phyloP scores from a whole-genome alignment of 2,113 vertebrate genomes.

The Diphyllodes magnificus region DNA sequence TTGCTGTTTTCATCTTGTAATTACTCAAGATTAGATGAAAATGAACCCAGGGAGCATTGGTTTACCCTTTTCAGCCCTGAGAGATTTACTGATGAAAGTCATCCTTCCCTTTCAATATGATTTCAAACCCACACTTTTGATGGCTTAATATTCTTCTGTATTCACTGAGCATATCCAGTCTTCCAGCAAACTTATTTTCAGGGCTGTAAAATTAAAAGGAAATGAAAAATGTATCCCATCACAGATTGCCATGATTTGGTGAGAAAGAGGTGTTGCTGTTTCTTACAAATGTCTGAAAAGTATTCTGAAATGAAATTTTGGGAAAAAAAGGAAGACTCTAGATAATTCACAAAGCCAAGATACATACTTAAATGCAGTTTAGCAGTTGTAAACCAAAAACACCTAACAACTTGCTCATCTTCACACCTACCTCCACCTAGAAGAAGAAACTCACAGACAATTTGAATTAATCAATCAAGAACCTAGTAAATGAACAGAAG shows the following conservation, averaged over 20 bases:
- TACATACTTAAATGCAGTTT: background rate
- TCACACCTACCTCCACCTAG: no score
- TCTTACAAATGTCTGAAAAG: background rate
- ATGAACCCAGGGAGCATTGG: background rate
- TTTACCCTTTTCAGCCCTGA: background rate
- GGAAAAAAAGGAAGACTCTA: accelerated
- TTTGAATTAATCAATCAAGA: background rate
- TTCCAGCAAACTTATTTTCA: background rate
- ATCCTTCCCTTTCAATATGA: background rate
- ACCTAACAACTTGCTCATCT: accelerated
- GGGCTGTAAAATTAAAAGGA: background rate
- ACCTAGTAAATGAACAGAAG: background rate
- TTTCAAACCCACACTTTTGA: background rate
- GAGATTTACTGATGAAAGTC: background rate
- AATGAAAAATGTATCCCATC: background rate
- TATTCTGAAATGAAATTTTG: background rate
- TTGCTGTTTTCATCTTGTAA: background rate
- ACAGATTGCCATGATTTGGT: background rate
- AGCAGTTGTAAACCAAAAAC: background rate
- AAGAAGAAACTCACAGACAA: background rate
- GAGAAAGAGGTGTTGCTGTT: background rate
- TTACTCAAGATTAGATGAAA: background rate
- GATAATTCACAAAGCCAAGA: background rate
- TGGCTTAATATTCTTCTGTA: background rate
- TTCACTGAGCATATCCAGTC: background rate